Conservation (phyloP, 2,113 vertebrate species). For the Dolichotis patagonum region DNA sequence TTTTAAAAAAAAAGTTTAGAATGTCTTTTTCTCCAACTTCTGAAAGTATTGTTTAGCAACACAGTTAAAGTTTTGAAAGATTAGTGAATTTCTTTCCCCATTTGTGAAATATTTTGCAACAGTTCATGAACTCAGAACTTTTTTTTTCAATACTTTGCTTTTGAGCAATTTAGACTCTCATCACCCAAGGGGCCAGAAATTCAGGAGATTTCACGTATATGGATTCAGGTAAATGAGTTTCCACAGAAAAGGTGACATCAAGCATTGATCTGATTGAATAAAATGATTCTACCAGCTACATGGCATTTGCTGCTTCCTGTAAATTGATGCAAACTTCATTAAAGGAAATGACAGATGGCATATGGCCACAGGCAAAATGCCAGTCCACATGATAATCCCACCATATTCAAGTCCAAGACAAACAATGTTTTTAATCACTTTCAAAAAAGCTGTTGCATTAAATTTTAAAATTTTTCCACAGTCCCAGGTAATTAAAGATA, state of each 20-base stretch:
- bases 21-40: neutral
- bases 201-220: neutral
- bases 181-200: neutral
- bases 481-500: conserved; percentile 58
- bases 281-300: conserved; percentile 44
- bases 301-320: conserved; percentile 66
- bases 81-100: neutral
- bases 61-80: neutral
- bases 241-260: neutral
- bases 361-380: conserved; percentile 69
- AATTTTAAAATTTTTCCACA: conserved; percentile 11
- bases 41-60: neutral
- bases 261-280: conserved; percentile 18
- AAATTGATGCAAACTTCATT: conserved; percentile 76
- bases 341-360: conserved; percentile 74
- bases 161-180: conserved; percentile 1
- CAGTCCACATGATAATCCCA: conserved; percentile 43
- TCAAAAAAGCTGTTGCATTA: conserved; percentile 10
- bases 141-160: conserved; percentile 28
- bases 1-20: neutral
- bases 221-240: conserved; percentile 29
- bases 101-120: neutral
- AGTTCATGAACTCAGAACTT: conserved; percentile 38
- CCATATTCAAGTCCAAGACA: conserved; percentile 34
- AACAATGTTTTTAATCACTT: conserved; percentile 71